Evolutionary conservation across 1,140 invertebrate genomes (phyloP).

Genomic region (Pseudomyrmex dendroicus): DNA sequence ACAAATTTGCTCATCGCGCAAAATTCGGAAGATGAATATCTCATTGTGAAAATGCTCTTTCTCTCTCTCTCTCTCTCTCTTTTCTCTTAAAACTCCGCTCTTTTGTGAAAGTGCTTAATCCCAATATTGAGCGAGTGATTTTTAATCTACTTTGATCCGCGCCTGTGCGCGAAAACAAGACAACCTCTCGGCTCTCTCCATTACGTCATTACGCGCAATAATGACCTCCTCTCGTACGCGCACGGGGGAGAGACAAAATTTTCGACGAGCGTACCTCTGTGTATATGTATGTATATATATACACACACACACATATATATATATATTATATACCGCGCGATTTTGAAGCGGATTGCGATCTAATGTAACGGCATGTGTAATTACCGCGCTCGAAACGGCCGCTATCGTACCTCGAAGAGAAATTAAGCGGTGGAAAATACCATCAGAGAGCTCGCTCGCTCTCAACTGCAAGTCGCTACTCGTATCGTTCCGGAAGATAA

Average conservation of each 20-base stretch:
- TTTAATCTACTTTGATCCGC: conserved; percentile 39
- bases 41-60: conserved; percentile 28
- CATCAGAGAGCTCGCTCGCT: neutral
- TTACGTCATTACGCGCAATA: conserved; percentile 15
- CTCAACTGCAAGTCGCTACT: neutral
- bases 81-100: neutral
- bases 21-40: conserved; percentile 52
- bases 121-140: conserved; percentile 25
- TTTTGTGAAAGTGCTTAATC: conserved; percentile 8
- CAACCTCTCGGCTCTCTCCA: conserved; percentile 6
- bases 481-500: conserved; percentile 40
- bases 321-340: neutral
- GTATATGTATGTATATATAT: no score
- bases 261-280: no score
- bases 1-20: conserved; percentile 65
- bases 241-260: no score
- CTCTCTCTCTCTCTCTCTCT: no score
- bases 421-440: conserved; percentile 38
- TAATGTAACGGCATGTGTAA: conserved; percentile 3
- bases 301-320: no score
- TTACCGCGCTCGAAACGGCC: neutral
- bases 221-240: neutral
- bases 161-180: conserved; percentile 11
- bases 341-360: neutral
- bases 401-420: conserved; percentile 40